Conservation (phyloP, 2,888 invertebrate species). For the Xylocampa areola region DNA sequence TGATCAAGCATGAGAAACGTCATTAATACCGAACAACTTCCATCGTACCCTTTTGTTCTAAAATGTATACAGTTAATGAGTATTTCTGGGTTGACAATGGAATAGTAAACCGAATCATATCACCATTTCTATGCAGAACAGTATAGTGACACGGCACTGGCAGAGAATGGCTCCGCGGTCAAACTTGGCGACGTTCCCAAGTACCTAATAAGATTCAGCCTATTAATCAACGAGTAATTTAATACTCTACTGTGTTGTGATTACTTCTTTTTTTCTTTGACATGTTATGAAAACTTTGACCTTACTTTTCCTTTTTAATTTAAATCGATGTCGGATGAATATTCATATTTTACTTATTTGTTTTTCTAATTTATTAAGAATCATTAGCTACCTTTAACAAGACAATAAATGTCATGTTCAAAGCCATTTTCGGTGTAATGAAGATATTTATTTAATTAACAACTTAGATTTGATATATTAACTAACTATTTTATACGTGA, state of each 20-base stretch:
- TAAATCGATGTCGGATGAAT: conserved; percentile 19
- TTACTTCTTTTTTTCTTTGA: conserved; percentile 32
- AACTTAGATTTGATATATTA: conserved; percentile 47
- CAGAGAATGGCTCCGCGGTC: conserved; percentile 59
- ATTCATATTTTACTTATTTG: conserved; percentile 33
- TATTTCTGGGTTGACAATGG: conserved; percentile 22
- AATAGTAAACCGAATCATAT: conserved; percentile 44
- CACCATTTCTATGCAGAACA: conserved; percentile 64
- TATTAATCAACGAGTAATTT: conserved; percentile 48
- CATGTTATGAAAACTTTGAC: conserved; percentile 31
- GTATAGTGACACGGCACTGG: conserved; percentile 59
- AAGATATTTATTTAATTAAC: conserved; percentile 40
- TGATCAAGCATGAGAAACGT: too few species aligned
- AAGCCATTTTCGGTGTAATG: conserved; percentile 26
- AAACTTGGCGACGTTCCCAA: conserved; percentile 68
- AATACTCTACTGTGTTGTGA: conserved; percentile 34
- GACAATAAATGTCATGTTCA: conserved; percentile 32
- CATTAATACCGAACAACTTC: too few species aligned
- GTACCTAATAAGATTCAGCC: conserved; percentile 40
- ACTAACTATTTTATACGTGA: conserved; percentile 43
- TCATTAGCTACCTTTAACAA: conserved; percentile 22
- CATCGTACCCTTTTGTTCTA: conserved; percentile 20
- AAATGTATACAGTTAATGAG: conserved; percentile 24
- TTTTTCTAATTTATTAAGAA: conserved; percentile 20
- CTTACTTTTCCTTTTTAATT: conserved; percentile 34